Conservation (phyloP, 2,888 invertebrate species). For the Coenonympha arcania region DNA sequence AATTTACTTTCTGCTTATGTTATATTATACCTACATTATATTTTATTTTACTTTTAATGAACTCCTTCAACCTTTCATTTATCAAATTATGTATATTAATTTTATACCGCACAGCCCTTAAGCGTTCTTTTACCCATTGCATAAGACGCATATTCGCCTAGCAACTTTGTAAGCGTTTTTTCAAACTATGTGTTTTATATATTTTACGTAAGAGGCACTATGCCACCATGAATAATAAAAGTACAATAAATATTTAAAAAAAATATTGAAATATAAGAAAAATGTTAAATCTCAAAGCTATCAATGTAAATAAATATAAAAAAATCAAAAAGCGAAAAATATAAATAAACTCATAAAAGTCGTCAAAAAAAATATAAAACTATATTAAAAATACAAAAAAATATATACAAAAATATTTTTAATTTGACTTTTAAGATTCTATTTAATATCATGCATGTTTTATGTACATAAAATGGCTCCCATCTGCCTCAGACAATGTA, state of each 20-base stretch:
- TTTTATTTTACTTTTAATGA: background rate
- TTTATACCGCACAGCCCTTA: slow-evolving; percentile 17
- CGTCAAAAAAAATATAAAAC: background rate
- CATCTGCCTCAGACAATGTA: background rate
- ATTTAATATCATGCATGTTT: slow-evolving; percentile 27
- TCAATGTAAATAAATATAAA: slow-evolving; percentile 48
- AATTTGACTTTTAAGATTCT: slow-evolving; percentile 29
- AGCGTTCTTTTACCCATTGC: slow-evolving; percentile 33
- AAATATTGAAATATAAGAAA: slow-evolving; percentile 62
- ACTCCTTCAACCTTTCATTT: background rate
- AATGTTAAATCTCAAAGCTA: slow-evolving; percentile 64
- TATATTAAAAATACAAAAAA: slow-evolving; percentile 33
- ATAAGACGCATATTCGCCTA: slow-evolving; percentile 40
- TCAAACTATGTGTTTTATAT: slow-evolving; percentile 67
- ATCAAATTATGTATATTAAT: background rate
- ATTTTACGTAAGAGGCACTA: slow-evolving; percentile 65
- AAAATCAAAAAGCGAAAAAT: slow-evolving; percentile 40
- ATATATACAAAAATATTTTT: slow-evolving; percentile 43
- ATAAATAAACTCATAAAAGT: slow-evolving; percentile 35
- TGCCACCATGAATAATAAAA: slow-evolving; percentile 55
- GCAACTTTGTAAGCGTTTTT: slow-evolving; percentile 47
- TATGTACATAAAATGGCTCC: slow-evolving; percentile 6
- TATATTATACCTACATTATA: no score
- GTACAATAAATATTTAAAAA: slow-evolving; percentile 68
- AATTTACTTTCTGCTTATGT: no score